phyloP scores from a whole-genome alignment of 2,888 invertebrate genomes.

The Zele albiditarsus region DNA sequence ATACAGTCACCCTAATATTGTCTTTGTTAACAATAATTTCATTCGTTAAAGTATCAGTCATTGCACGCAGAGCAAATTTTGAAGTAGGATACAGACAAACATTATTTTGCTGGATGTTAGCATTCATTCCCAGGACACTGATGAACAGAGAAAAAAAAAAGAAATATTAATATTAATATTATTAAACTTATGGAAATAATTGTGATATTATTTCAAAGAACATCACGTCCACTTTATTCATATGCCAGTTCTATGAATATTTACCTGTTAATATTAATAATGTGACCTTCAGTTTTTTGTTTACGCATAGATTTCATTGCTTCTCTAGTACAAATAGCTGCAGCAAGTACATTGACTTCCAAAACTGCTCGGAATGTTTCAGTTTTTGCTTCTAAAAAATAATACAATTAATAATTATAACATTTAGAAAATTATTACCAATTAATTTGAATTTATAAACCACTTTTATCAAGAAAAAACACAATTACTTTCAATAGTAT shows the following conservation, averaged over 20 bases:
- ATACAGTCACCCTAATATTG: constrained; percentile 67
- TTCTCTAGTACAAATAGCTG: constrained; percentile 59
- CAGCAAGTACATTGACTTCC: constrained; percentile 58
- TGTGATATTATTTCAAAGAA: too few species aligned
- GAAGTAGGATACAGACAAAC: constrained; percentile 61
- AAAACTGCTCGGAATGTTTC: constrained; percentile 56
- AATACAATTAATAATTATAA: not conserved
- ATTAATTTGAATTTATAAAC: too few species aligned
- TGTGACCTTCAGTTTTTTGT: constrained; percentile 56
- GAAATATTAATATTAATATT: not conserved
- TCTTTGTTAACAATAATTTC: constrained; percentile 69
- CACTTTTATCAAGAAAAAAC: too few species aligned
- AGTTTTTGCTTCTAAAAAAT: constrained; percentile 53
- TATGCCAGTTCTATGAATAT: not conserved
- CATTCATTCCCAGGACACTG: constrained; percentile 46
- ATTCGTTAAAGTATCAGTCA: constrained; percentile 71
- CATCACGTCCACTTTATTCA: too few species aligned
- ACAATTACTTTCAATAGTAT: constrained; percentile 49
- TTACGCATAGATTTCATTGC: constrained; percentile 57
- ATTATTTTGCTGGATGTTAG: constrained; percentile 14
- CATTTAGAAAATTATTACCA: too few species aligned
- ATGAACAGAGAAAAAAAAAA: not conserved
- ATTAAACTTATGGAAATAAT: too few species aligned
- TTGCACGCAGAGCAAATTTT: constrained; percentile 72
- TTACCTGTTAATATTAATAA: constrained; percentile 61